Evolutionary conservation across 2,888 invertebrate species (phyloP), one percentile per base, ranked within the genome.

Genomic region (Amorpha juglandis): DNA sequence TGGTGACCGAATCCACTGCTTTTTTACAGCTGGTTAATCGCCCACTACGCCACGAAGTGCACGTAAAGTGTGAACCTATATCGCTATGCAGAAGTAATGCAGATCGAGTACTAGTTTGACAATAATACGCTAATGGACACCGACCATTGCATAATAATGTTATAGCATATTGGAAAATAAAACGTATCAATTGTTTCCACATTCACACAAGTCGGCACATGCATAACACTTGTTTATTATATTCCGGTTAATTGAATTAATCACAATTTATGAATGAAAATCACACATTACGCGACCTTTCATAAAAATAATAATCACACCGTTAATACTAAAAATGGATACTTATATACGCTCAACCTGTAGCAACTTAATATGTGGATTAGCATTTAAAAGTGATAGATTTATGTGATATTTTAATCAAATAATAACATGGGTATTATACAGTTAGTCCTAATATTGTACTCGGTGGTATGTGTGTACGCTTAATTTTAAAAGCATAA

Each of bases 291-390:
- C 42, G 38, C 58, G 58, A 50, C n/a, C 45, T 62, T 27, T 51
- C 62, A 48, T 27, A 47, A 63, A 63, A 48, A 55, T 53, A 48
- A 63, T 58, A 67, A 67, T 67, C 67, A 67, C 67, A 63, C 63
- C 55, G 50, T 67, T 67, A 67, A 67, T 67, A 67, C 67, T 67
- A 67, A 67, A 58, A 48, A 63, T 63, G 53, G 50, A 62, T 38
- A 58, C 50, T 33, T 63, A 63, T 63, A 19, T 67, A 67, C 58
- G 58, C 52, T 66, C 42, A 65, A 38, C 16, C 35, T 47, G 45
- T 52, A 51, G 27, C 33, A 62, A 51, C 6, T 33, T 35, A 45
- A 38, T 58, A 48, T 66, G 19, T 55, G 4, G 14, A 33, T n/a
- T 1, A 11, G 16, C 27, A 27, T 27, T 27, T 27, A 27, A 27